Evolutionary conservation across 2,113 vertebrate genomes (phyloP).

Genomic region (Hippocampus guttulatus): DNA sequence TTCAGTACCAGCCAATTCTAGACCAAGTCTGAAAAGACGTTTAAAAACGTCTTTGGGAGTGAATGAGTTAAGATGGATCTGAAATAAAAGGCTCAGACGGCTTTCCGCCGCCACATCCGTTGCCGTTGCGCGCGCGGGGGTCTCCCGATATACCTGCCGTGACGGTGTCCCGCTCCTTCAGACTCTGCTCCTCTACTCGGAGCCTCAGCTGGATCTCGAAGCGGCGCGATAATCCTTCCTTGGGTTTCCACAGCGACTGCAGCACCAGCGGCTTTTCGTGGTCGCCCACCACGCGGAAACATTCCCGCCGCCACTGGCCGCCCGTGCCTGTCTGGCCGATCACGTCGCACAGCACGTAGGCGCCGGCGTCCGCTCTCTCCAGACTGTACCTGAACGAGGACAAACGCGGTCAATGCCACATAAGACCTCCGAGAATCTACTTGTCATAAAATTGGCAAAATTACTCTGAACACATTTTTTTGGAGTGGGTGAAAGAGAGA

Average conservation of each 20-base stretch:
- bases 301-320: slow-evolving; percentile 73
- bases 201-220: slow-evolving; percentile 73
- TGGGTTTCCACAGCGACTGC: slow-evolving; percentile 78
- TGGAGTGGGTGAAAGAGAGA: too few species aligned
- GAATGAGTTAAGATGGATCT: too few species aligned
- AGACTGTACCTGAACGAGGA: slow-evolving; percentile 68
- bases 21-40: too few species aligned
- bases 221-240: slow-evolving; percentile 73
- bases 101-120: too few species aligned
- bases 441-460: too few species aligned
- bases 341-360: slow-evolving; percentile 74
- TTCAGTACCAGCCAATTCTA: too few species aligned
- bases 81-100: too few species aligned
- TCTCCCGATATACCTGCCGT: slow-evolving; percentile 66
- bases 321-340: slow-evolving; percentile 64
- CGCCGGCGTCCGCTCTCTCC: slow-evolving; percentile 64
- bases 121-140: too few species aligned
- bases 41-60: too few species aligned
- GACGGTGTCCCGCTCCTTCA: slow-evolving; percentile 62
- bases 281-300: slow-evolving; percentile 71
- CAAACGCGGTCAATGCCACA: background rate
- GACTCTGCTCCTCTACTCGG: slow-evolving; percentile 55
- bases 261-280: slow-evolving; percentile 73
- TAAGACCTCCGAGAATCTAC: background rate
- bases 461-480: too few species aligned